These are phyloP conservation scores for Rhyacichthys aspro DNA, from an alignment of 2,797 vertebrate genomes.

Conservation along the genomic window DNA sequence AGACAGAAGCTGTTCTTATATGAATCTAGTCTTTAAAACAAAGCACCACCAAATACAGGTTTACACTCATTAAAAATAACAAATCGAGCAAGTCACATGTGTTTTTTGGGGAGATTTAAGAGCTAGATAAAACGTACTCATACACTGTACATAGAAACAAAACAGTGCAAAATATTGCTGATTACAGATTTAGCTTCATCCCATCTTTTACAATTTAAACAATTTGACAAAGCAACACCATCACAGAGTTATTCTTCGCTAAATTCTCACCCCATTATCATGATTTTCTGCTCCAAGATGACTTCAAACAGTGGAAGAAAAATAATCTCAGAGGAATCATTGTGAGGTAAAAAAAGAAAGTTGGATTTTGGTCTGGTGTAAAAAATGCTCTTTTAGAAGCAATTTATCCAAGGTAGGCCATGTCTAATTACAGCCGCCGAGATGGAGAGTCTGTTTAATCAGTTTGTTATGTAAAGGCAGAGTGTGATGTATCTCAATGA, in stretches of 20 bases:
- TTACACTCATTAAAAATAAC: too few relatives aligned
- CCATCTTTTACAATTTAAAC: too few relatives aligned
- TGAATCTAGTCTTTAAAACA: too few relatives aligned
- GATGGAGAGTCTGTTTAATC: conserved; percentile 22
- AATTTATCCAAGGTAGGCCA: background rate
- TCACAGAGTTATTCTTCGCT: background rate
- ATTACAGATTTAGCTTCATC: too few relatives aligned
- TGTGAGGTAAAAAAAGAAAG: background rate
- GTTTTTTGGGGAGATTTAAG: too few relatives aligned
- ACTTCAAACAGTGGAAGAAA: background rate
- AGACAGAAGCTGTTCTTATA: too few relatives aligned
- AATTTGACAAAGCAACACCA: too few relatives aligned
- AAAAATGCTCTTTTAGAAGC: conserved; percentile 5
- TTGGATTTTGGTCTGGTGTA: background rate
- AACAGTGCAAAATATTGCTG: too few relatives aligned
- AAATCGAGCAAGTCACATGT: too few relatives aligned
- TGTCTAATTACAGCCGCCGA: conserved; percentile 7
- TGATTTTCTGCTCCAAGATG: background rate
- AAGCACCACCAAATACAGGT: too few relatives aligned
- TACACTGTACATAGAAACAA: too few relatives aligned
- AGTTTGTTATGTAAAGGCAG: conserved; percentile 30
- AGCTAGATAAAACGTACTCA: too few relatives aligned
- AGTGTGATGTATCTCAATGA: conserved; percentile 20
- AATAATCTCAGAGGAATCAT: background rate
- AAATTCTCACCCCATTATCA: background rate